phyloP scores from a whole-genome alignment of 30 jellyfish, hydroid and myxozoan genomes.

The Chironex yamaguchii region DNA sequence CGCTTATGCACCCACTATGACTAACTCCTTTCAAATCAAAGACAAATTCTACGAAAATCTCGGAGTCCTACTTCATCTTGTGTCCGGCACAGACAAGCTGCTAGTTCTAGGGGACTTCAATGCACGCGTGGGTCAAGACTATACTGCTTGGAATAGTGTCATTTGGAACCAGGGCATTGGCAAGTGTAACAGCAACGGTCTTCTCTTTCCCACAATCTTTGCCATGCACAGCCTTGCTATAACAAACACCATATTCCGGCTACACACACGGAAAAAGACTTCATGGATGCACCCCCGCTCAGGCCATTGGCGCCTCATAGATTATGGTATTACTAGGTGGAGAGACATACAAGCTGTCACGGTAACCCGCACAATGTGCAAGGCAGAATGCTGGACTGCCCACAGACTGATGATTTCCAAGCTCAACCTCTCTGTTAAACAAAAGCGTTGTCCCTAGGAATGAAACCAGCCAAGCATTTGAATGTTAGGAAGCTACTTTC shows the following conservation, averaged over 20 bases:
- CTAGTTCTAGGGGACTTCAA: slow-evolving; percentile 38
- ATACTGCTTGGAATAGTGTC: slow-evolving; percentile 31
- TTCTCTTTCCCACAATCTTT: slow-evolving; percentile 23
- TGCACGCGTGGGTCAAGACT: slow-evolving; percentile 28
- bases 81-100: slow-evolving; percentile 3
- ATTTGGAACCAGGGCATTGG: slow-evolving; percentile 48
- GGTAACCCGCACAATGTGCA: slow-evolving; percentile 16
- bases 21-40: slow-evolving; percentile 30
- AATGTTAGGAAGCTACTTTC: not conserved
- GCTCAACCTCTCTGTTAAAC: not conserved
- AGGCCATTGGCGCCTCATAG: slow-evolving; percentile 62
- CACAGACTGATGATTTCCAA: slow-evolving; percentile 11
- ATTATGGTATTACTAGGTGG: slow-evolving; percentile 11
- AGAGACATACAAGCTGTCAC: not conserved
- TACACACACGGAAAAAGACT: slow-evolving; percentile 15
- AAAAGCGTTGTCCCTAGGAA: not conserved
- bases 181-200: slow-evolving; percentile 39
- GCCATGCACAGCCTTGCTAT: slow-evolving; percentile 17
- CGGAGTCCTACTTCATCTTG: not conserved
- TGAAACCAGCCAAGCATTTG: not conserved
- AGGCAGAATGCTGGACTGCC: slow-evolving; percentile 52
- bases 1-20: slow-evolving; percentile 63
- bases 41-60: slow-evolving; percentile 49
- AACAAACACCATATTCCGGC: slow-evolving; percentile 31
- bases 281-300: slow-evolving; percentile 72